These are phyloP conservation scores for Apodemus speciosus DNA, from an alignment of 2,113 vertebrate species.

Conservation along the genomic window DNA sequence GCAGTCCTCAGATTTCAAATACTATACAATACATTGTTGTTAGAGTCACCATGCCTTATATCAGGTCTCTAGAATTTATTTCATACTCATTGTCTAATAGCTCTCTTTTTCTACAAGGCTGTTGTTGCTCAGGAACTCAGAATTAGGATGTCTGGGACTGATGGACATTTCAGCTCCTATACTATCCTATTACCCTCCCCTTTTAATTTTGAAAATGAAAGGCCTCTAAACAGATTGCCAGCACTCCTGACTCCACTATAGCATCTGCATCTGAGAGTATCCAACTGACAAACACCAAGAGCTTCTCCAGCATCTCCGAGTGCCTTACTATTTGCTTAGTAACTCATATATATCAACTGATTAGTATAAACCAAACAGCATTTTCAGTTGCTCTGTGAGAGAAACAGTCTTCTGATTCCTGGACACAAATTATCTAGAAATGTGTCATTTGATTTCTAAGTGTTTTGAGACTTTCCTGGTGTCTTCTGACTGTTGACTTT, in stretches of 20 bases:
- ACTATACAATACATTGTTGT: background rate
- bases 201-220: background rate
- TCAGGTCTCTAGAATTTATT: background rate
- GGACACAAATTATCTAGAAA: background rate
- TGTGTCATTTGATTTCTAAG: conserved; percentile 37
- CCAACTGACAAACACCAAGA: background rate
- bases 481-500: conserved; percentile 11
- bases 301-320: background rate
- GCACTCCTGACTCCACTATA: background rate
- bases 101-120: background rate
- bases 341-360: conserved; percentile 8
- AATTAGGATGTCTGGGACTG: background rate
- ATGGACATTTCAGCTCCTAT: background rate
- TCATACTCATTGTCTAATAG: background rate
- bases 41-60: background rate
- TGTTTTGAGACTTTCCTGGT: background rate
- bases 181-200: background rate
- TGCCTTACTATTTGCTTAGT: background rate
- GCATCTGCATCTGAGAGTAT: background rate
- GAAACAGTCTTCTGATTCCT: background rate
- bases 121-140: background rate
- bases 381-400: background rate
- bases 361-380: background rate
- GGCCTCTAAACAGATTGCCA: background rate
- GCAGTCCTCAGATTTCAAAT: background rate